Conservation (phyloP, 1,140 invertebrate species). For the Hycleus phaleratus region DNA sequence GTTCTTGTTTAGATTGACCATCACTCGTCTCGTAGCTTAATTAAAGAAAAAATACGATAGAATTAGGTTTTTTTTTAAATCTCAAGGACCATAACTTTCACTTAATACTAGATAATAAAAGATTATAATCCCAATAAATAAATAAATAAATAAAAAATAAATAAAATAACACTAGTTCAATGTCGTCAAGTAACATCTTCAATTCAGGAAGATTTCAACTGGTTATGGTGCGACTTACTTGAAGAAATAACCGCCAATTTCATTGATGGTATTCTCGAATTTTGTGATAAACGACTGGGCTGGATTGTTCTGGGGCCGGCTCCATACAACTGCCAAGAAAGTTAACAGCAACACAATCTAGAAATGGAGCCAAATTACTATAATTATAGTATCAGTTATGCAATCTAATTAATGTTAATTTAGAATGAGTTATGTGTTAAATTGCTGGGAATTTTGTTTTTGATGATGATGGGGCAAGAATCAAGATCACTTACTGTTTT, state of each 20-base stretch:
- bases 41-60: conserved; percentile 5
- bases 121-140: not conserved
- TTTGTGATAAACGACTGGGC: conserved; percentile 43
- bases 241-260: conserved; percentile 37
- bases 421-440: too few relatives aligned
- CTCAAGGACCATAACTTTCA: not conserved
- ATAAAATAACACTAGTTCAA: not conserved
- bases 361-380: not conserved
- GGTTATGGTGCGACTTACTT: conserved; percentile 36
- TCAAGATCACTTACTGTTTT: too few relatives aligned
- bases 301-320: not conserved
- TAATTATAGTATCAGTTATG: not conserved
- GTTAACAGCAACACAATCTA: not conserved
- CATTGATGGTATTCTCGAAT: conserved; percentile 48
- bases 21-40: conserved; percentile 50
- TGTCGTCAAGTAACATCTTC: not conserved
- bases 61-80: not conserved
- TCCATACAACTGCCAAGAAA: not conserved
- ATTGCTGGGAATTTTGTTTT: too few relatives aligned
- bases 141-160: not conserved
- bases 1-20: conserved; percentile 47
- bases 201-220: not conserved
- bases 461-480: too few relatives aligned
- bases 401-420: too few relatives aligned
- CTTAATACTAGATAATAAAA: not conserved